Percentiles rank a stretch among this genome's conserved stretches.
phyloP scores from a whole-genome alignment of 1,140 invertebrate genomes.

The Cataglyphis hispanica region DNA sequence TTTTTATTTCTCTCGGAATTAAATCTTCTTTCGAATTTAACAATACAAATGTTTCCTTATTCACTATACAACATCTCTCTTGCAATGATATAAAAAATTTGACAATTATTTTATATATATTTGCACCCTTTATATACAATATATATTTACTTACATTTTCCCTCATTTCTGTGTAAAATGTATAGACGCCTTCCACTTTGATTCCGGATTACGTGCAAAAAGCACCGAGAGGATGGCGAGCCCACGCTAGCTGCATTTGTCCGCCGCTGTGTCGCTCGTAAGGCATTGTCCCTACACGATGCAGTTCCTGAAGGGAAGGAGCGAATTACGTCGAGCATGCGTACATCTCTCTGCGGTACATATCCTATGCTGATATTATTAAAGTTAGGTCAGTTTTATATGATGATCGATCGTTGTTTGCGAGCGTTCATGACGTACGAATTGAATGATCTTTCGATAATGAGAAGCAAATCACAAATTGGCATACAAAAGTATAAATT shows the following conservation, averaged over 20 bases:
- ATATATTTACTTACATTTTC: constrained; percentile 35
- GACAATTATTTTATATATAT: not conserved
- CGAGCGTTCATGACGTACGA: not conserved
- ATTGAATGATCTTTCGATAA: not conserved
- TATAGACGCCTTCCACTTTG: not conserved
- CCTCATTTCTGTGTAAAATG: constrained; percentile 21
- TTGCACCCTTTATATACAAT: not conserved
- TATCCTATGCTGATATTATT: not conserved
- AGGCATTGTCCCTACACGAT: constrained; percentile 38
- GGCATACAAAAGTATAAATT: too few species aligned
- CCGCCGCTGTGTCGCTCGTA: constrained; percentile 23
- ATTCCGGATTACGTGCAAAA: constrained; percentile 25
- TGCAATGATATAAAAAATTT: not conserved
- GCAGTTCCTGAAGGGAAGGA: constrained; percentile 55
- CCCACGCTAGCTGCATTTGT: constrained; percentile 42
- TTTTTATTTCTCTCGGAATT: not conserved
- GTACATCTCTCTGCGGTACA: not conserved
- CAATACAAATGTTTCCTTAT: not conserved
- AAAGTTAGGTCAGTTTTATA: constrained; percentile 10
- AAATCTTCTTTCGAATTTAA: not conserved
- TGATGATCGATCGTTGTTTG: constrained; percentile 19
- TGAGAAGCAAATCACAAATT: not conserved
- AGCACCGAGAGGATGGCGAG: not conserved
- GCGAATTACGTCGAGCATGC: constrained; percentile 43
- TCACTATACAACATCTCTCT: not conserved